phyloP scores from a whole-genome alignment of 2,888 invertebrate genomes.

The Aphrophora alni region DNA sequence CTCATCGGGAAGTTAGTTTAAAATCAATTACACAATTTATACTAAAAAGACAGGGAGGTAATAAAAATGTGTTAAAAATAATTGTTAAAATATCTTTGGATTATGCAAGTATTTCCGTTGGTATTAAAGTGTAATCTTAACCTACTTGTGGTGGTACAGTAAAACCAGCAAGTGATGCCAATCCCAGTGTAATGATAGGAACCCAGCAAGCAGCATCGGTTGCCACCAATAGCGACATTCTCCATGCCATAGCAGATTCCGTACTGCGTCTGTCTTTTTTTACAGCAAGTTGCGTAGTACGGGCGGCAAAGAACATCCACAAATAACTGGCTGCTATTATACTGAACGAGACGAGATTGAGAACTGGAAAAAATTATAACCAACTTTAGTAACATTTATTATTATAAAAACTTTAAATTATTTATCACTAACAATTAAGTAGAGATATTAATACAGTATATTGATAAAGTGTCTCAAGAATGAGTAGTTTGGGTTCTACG shows the following conservation, averaged over 20 bases:
- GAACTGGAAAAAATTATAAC: conserved; percentile 52
- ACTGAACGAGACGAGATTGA: conserved; percentile 60
- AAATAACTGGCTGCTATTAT: conserved; percentile 60
- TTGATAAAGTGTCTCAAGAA: too few relatives aligned
- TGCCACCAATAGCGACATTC: conserved; percentile 61
- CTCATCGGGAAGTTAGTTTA: too few relatives aligned
- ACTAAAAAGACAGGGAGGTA: too few relatives aligned
- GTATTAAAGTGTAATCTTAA: too few relatives aligned
- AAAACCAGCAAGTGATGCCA: conserved; percentile 58
- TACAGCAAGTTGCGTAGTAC: conserved; percentile 58
- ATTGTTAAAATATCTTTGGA: neutral
- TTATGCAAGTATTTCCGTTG: too few relatives aligned
- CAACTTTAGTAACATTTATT: neutral
- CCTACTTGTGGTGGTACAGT: conserved; percentile 59
- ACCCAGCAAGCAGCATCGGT: conserved; percentile 63
- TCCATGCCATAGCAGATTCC: conserved; percentile 59
- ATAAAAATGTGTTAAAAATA: too few relatives aligned
- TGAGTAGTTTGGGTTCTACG: too few relatives aligned
- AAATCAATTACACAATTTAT: too few relatives aligned
- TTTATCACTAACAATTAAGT: too few relatives aligned
- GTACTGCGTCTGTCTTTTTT: conserved; percentile 52
- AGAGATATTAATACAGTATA: conserved; percentile 62
- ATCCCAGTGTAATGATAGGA: conserved; percentile 60
- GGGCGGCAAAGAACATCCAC: conserved; percentile 61
- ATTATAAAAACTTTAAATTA: neutral